Evolutionary conservation across 2,888 invertebrate genomes (phyloP), one percentile per base, ranked within the genome.

Genomic region (Lymantria dispar): DNA sequence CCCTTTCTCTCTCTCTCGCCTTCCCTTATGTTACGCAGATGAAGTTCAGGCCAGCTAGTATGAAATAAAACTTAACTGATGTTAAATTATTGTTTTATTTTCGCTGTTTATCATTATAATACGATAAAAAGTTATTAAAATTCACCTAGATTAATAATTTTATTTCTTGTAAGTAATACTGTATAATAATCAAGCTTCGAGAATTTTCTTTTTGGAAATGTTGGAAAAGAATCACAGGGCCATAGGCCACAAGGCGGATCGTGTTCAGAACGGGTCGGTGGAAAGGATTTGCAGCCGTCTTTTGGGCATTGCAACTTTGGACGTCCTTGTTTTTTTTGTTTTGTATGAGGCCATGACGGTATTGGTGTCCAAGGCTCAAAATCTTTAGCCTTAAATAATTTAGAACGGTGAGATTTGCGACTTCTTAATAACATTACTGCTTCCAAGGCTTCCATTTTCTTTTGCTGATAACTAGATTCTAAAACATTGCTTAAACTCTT

Each of bases 311-410:
- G 60, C 0, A 78, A 63, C 68, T 15, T 52, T 68, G 12, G 60
- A 45, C 1, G 64, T 7, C 7, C 8, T 12, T n/a, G 12, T 0
- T 31, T 11, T 0, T 0, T 38, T 33, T 76, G 72, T 31, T 70
- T 64, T 0, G 78, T 69, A 3, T 60, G 53, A 0, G 83, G 83
- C 83, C 84, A 87, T 0, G 81, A 83, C 0, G 88, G 88, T 47
- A 87, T 84, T 0, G 88, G 87, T 0, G 75, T 60, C 87, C 88
- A 88, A 0, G 87, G 87, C 0, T 83, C 78, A 42, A 72, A 85
- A 15, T 79, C 72, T 44, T 68, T 78, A 0, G 76, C 69, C 7
- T 69, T 64, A 3, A 61, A 41, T 0, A 68, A 50, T 37, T 49
- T 48, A 1, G 40, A 14, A 7, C 40, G 13, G 1, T 14, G 13